Percentiles rank a stretch among this genome's conserved stretches.
These are phyloP conservation scores for Selenia dentaria DNA, from an alignment of 2,888 invertebrate genomes.

Conservation along the genomic window DNA sequence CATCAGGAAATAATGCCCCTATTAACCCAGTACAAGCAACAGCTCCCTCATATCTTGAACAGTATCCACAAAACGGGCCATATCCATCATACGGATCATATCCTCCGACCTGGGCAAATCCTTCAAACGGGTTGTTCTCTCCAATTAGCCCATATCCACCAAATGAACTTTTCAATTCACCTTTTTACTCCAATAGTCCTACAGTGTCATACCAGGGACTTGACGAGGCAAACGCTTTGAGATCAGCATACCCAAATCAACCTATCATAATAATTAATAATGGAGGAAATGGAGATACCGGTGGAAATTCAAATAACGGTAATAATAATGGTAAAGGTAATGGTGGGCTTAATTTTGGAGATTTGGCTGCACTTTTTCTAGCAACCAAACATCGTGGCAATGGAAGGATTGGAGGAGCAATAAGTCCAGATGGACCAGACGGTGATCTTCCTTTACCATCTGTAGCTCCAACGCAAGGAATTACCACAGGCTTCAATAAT, in stretches of 20 bases:
- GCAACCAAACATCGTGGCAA: neutral
- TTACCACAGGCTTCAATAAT: neutral
- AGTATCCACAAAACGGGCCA: neutral
- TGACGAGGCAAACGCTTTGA: conserved; percentile 8
- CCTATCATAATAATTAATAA: conserved; percentile 26
- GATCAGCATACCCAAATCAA: conserved; percentile 13
- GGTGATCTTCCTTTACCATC: neutral
- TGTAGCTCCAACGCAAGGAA: neutral
- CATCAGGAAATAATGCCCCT: neutral
- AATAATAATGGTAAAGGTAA: conserved; percentile 7
- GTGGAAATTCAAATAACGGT: conserved; percentile 6
- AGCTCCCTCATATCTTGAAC: neutral
- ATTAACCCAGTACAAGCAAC: neutral
- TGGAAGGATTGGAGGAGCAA: neutral
- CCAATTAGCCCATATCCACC: neutral
- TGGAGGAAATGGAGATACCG: conserved; percentile 7
- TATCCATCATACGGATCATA: too few relatives aligned
- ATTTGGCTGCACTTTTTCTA: conserved; percentile 2
- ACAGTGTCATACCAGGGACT: conserved; percentile 11
- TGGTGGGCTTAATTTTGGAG: conserved; percentile 3
- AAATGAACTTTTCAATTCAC: neutral
- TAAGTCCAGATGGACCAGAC: neutral
- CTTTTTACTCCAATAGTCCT: conserved; percentile 3
- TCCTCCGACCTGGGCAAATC: neutral
- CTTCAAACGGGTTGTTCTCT: neutral